phyloP scores from a whole-genome alignment of 2,797 vertebrate genomes.

The Sarcophilus harrisii region DNA sequence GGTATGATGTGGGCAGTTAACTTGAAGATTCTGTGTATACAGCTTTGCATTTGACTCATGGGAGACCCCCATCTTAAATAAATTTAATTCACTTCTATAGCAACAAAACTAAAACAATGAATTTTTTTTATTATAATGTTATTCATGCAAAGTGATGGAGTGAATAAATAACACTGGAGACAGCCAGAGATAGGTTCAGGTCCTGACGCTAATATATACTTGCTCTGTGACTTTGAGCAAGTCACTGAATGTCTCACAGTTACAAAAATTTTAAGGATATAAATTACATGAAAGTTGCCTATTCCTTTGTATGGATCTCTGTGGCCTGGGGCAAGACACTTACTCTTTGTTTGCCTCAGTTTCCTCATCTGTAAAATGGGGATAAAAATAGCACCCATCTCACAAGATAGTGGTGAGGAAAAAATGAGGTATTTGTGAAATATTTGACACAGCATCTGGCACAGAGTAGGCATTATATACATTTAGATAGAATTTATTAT shows the following conservation, averaged over 20 bases:
- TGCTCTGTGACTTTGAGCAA: background rate
- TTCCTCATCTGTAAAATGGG: background rate
- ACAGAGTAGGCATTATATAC: background rate
- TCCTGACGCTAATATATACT: background rate
- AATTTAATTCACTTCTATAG: conserved; percentile 28
- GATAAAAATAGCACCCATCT: background rate
- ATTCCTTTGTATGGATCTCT: background rate
- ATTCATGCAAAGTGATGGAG: background rate
- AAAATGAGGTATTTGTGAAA: background rate
- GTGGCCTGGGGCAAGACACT: background rate
- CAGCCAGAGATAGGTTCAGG: background rate
- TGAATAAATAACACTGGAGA: background rate
- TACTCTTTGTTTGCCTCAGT: background rate
- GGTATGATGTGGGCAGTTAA: background rate
- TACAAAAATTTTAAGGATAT: background rate
- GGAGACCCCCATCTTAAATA: conserved; percentile 29
- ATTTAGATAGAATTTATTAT: background rate
- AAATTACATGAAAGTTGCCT: background rate
- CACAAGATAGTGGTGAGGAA: background rate
- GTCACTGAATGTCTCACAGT: background rate
- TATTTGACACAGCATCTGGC: background rate
- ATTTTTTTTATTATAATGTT: background rate
- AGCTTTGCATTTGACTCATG: background rate
- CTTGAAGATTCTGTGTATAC: background rate
- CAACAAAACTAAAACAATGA: conserved; percentile 32